Conservation (phyloP, 2,797 vertebrate species). For the Hippocampus kuda region DNA sequence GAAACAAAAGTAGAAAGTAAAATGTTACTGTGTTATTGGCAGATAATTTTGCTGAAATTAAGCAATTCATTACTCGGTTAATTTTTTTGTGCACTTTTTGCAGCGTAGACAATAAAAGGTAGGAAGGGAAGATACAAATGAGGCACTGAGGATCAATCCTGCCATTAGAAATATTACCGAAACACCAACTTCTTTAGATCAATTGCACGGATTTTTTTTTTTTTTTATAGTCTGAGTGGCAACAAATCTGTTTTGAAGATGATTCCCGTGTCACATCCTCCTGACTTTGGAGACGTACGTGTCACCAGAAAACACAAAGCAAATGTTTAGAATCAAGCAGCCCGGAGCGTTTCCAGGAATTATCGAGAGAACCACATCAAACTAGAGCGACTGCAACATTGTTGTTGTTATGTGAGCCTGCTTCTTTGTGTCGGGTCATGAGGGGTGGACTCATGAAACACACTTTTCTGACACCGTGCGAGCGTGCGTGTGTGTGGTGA, state of each 20-base stretch:
- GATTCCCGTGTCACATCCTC: neutral
- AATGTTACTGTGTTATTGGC: no score
- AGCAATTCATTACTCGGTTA: no score
- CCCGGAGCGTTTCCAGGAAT: neutral
- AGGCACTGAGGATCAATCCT: neutral
- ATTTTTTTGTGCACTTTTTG: no score
- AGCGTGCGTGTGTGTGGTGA: neutral
- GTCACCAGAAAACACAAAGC: neutral
- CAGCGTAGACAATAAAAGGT: neutral
- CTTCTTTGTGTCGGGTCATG: neutral
- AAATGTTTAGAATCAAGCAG: neutral
- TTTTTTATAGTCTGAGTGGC: neutral
- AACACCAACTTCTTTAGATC: neutral
- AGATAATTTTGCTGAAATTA: no score
- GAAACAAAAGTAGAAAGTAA: no score
- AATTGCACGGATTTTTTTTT: neutral
- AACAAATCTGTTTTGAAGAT: neutral
- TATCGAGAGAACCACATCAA: neutral
- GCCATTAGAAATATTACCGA: neutral
- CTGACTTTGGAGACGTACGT: neutral
- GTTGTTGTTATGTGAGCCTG: neutral
- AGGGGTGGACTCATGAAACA: constrained; percentile 3
- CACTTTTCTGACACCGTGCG: neutral
- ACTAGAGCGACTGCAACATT: neutral
- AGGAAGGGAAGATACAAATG: neutral